Percentiles rank a stretch among this genome's conserved stretches.
Conservation (phyloP, 2,113 vertebrate genomes). For the Corythoichthys haematopterus region DNA sequence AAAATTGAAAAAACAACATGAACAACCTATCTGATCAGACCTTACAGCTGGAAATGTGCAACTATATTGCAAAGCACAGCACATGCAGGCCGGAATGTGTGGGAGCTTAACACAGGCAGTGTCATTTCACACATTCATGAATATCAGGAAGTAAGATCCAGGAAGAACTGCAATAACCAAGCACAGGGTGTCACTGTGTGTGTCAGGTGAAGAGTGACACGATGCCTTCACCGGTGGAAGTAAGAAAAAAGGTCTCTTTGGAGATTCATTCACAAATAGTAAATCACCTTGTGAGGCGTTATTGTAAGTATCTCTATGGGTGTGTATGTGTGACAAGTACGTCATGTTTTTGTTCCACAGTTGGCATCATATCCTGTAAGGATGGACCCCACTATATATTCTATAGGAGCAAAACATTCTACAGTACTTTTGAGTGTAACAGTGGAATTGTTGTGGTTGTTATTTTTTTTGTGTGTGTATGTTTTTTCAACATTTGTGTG, state of each 20-base stretch:
- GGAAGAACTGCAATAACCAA: constrained; percentile 38
- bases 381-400: constrained; percentile 37
- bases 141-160: constrained; percentile 36
- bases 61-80: constrained; percentile 2
- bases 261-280: constrained; percentile 17
- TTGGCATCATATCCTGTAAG: constrained; percentile 46
- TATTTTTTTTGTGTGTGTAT: too few species aligned
- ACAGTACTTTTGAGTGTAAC: background rate
- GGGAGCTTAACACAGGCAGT: constrained; percentile 40
- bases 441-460: background rate
- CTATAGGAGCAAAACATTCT: background rate
- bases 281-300: constrained; percentile 18
- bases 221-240: constrained; percentile 24
- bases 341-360: constrained; percentile 18
- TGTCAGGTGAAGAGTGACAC: constrained; percentile 14
- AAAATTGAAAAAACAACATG: background rate
- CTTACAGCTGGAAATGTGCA: constrained; percentile 3
- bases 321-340: constrained; percentile 36
- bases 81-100: constrained; percentile 33
- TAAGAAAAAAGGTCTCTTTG: constrained; percentile 27
- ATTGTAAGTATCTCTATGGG: constrained; percentile 2
- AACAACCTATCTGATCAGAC: constrained; percentile 1
- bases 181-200: constrained; percentile 25
- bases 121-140: constrained; percentile 41
- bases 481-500: background rate